Percentiles rank a stretch among this genome's conserved stretches.
Conservation (phyloP, 1,140 invertebrate genomes). For the Listronotus oregonensis region DNA sequence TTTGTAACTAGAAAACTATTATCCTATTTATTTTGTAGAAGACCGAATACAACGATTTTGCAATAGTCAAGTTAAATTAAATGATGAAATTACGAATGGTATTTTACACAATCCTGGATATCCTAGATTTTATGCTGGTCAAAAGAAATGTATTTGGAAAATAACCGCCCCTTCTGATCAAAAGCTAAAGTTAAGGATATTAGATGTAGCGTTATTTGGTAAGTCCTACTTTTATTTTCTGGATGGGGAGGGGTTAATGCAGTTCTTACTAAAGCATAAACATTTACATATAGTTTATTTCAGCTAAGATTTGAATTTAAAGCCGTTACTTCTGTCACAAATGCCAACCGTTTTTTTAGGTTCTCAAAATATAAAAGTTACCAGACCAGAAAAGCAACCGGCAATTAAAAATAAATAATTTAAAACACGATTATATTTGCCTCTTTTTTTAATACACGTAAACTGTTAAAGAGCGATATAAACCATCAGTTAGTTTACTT, state of each 20-base stretch:
- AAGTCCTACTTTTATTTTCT: constrained; percentile 44
- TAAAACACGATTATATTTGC: no score
- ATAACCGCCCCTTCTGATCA: constrained; percentile 60
- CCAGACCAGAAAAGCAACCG: no score
- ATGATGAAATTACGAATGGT: constrained; percentile 55
- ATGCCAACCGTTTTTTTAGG: no score
- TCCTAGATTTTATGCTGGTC: constrained; percentile 66
- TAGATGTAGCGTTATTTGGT: constrained; percentile 66
- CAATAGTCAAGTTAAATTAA: constrained; percentile 59
- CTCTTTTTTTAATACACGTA: no score
- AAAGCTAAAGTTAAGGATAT: constrained; percentile 59
- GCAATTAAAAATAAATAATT: no score
- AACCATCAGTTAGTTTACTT: no score
- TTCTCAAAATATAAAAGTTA: no score
- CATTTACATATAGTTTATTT: no score
- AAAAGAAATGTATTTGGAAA: constrained; percentile 61
- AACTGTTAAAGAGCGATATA: no score
- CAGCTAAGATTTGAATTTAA: no score
- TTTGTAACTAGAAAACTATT: no score
- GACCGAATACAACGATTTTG: constrained; percentile 58
- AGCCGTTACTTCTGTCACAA: no score
- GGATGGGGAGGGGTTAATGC: background rate
- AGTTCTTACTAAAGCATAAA: background rate
- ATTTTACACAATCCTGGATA: constrained; percentile 67
- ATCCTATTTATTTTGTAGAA: constrained; percentile 36